Base-by-base conservation (phyloP, 2,888 invertebrate genomes). In the Noctua comes region DNA sequence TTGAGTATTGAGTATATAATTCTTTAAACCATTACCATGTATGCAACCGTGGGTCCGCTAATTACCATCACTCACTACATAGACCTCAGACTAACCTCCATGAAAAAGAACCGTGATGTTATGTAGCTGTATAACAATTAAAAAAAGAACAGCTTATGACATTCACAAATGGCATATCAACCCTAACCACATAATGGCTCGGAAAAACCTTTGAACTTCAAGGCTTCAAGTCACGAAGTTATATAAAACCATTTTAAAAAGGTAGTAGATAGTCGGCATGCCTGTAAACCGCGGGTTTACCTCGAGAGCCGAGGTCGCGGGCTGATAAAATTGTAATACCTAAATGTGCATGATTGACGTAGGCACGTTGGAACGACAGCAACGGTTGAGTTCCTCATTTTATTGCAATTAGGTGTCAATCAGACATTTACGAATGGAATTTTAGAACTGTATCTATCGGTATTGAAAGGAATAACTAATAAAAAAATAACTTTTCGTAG, bases 281-380 rank as follows among this genome's bases (percentile, higher is more conserved):
- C n/a, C 71, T 72, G 48, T 54, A 75, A 78, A 84, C 81, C 84
- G 84, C 84, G 71, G 36, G 48, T 72, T 84, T 71, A 84, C 84
- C 81, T 84, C 84, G 81, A 80, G 21, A 51, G 40, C 13, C 84
- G 73, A 84, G 84, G 84, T 78, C 78, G 62, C 51, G 48, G 57
- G 65, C 62, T 65, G 59, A 83, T 81, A 64, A 84, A 83, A 68
- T 74, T 43, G 21, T 65, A 31, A 74, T 74, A 74, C 73, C 64
- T 80, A 62, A 83, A 73, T 73, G 62, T 40, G 21, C 43, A 31
- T 69, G 36, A 73, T 31, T 64, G 68, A 70, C 40, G 46, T 43
- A 46, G 65, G 4, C 69, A 82, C 48, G 16, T 77, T 24, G 40
- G 11, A 48, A 48, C 1, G n/a, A 24, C 21, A 24, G 24, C 0